A percentile compares a stretch with the other conserved stretches of the same genome.
Evolutionary conservation across 2,113 vertebrate species (phyloP).

Genomic region (Microcebus murinus): DNA sequence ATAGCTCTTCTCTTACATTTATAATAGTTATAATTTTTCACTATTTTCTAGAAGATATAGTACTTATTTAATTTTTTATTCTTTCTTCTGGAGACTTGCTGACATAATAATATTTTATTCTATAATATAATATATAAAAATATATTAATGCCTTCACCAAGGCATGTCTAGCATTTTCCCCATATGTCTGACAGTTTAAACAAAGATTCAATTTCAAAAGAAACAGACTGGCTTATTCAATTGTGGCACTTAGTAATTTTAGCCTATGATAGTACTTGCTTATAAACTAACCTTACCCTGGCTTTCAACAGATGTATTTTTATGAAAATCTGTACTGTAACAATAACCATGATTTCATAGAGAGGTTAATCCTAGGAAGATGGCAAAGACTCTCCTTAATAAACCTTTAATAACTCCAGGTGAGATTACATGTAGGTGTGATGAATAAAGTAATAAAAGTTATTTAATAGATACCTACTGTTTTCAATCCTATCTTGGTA

Average conservation of each 20-base stretch:
- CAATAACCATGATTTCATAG: neutral
- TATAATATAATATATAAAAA: neutral
- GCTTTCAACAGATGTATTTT: constrained; percentile 19
- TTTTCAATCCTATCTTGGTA: neutral
- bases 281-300: neutral
- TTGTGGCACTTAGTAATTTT: neutral
- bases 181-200: neutral
- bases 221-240: neutral
- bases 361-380: neutral
- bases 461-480: neutral
- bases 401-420: neutral
- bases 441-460: neutral
- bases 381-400: neutral
- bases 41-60: neutral
- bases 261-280: neutral
- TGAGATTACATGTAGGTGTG: neutral
- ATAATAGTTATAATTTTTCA: neutral
- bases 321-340: neutral
- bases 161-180: neutral
- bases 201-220: neutral
- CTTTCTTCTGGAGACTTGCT: neutral
- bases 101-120: neutral
- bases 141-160: neutral
- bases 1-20: neutral
- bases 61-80: constrained; percentile 3